Evolutionary conservation across 37 sponge, comb jelly and placozoan species (phyloP), one percentile per base, ranked within the genome.

Genomic region (Cliona cf. orientalis): DNA sequence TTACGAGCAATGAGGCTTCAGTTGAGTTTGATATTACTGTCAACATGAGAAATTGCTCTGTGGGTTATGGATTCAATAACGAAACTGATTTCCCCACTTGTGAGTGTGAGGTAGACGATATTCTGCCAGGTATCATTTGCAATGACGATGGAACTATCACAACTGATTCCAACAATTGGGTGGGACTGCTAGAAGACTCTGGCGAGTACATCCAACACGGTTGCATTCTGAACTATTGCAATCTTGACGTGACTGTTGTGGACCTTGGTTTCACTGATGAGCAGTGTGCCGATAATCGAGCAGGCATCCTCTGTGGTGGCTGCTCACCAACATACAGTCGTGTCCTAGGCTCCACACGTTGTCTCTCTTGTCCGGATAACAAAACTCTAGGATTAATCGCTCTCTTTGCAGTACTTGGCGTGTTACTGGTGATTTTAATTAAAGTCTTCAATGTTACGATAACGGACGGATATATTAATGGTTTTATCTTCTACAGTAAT

Each of bases 301-400:
- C 46, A 26, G 87, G 87, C 25, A 61, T 62, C 37, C 64, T 86
- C 45, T 86, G 87, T 79, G 87, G 87, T 33, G 57, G 64, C 12
- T 86, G 87, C 46, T 43, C 42, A 42, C 5, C 38, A 9, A 44
- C 56, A 46, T 65, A 63, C 0, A 72, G 80, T 61, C 38, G 49
- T 42, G 66, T 71, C 0, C 32, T 79, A 42, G 87, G 87, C 28
- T 37, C 62, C 25, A 49, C 46, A 22, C 26, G 33, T 1, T 86
- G 87, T 49, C 29, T 2, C 41, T 2, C 28, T 3, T 86, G 87
- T 40, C 22, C 65, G 19, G 35, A 66, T 41, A 11, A 59, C 33
- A 9, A 74, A 19, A 1, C 19, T n/a, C n/a, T 74, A 17, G 37
- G 22, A 46, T 53, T 84, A 33, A 74, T 84, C 42, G 45, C 49